Evolutionary conservation across 1,140 invertebrate species (phyloP), one percentile per base, ranked within the genome.

Genomic region (Drosophila miranda): DNA sequence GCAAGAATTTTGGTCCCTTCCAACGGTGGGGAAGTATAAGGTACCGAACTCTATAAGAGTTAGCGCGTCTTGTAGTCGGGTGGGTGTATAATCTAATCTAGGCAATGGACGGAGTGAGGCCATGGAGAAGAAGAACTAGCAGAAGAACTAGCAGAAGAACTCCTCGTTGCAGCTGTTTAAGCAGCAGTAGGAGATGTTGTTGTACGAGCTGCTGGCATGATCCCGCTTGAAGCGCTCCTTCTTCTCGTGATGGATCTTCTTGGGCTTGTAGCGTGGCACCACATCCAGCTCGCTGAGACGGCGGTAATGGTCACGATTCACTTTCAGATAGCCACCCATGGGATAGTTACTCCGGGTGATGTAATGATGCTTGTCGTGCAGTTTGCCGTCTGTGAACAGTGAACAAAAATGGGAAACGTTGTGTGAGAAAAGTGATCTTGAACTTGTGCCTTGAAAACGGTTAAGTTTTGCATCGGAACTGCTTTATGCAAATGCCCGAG

Each of bases 101-200:
- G 61, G 11, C 49, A 74, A 67, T 55, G 82, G 82, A 86, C 70
- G 82, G 78, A 75, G 50, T 52, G 41, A 49, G 13, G 30, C 14
- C 7, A 1, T 19, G 11, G n/a, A 21, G 9, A 16, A 42, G 43
- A 38, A 9, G 23, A 26, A 26, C 73, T 64, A 90, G 16, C 89
- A n/a, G n/a, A n/a, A n/a, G n/a, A n/a, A n/a, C n/a, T n/a, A n/a
- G 43, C 89, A 90, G 62, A 90, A 90, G 78, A 90, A 90, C 16
- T 90, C 84, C 45, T 89, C 84, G 6, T 90, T 78, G 67, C 89
- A 90, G 14, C 58, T 56, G 59, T 89, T 66, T 23, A 51, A 77
- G 48, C 89, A 90, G 45, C 89, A 90, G 28, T 90, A 90, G n/a
- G 89, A 75, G 23, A 90, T 90, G 45, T 89, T 87, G 45, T 81